phyloP scores from a whole-genome alignment of 2,888 invertebrate species.

The Entomobrya multifasciata region DNA sequence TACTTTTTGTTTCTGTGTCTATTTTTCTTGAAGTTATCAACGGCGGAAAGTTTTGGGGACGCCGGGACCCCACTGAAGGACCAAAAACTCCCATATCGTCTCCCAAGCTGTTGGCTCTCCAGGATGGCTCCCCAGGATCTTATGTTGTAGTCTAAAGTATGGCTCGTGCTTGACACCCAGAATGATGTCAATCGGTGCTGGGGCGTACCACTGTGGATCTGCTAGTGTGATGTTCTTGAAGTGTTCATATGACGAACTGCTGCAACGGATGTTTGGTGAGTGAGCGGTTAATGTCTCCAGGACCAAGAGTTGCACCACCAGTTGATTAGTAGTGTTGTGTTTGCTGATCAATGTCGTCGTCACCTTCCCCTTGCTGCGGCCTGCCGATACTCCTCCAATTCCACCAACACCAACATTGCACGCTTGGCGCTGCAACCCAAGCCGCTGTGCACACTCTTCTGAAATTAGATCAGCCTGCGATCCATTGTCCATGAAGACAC shows the following conservation, averaged over 20 bases:
- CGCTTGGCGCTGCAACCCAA: background rate
- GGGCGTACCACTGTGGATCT: background rate
- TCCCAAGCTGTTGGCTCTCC: background rate
- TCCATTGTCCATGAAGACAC: conserved; percentile 4
- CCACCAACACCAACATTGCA: background rate
- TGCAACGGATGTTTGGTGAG: background rate
- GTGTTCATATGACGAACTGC: background rate
- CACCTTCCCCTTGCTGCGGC: background rate
- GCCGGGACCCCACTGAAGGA: too few species aligned
- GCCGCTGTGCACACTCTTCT: background rate
- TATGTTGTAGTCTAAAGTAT: background rate
- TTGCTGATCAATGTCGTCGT: background rate
- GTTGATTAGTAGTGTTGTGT: background rate
- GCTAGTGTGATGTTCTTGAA: background rate
- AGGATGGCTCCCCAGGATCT: background rate
- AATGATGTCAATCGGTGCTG: background rate
- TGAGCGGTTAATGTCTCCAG: background rate
- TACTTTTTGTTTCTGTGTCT: too few species aligned
- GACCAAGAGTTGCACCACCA: background rate
- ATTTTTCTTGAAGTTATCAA: too few species aligned
- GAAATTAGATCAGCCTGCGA: background rate
- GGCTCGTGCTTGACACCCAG: background rate
- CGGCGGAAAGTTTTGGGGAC: too few species aligned
- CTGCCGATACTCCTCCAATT: background rate
- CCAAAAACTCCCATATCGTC: too few species aligned